Conservation (phyloP, 2,113 vertebrate genomes). For the Coryphaenoides rupestris region DNA sequence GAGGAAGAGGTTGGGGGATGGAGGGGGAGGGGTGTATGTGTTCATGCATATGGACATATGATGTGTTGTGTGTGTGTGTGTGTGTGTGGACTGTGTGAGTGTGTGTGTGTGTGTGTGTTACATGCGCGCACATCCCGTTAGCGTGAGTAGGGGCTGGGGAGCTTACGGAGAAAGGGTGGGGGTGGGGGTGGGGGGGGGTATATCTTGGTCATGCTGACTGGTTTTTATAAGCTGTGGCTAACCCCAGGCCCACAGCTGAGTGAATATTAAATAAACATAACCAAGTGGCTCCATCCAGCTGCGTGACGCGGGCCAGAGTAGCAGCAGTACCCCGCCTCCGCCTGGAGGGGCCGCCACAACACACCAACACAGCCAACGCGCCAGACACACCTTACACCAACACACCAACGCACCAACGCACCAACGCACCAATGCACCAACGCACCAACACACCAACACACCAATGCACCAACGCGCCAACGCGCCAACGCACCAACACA, state of each 20-base stretch:
- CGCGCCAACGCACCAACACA: too few relatives aligned
- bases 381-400: too few relatives aligned
- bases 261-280: conserved; percentile 79
- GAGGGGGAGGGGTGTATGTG: background rate
- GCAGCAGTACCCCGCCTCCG: conserved; percentile 36
- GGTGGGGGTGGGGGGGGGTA: conserved; percentile 38
- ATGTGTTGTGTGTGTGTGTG: background rate
- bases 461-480: too few relatives aligned
- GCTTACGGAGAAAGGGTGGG: background rate
- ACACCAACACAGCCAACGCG: too few relatives aligned
- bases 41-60: background rate
- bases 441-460: too few relatives aligned
- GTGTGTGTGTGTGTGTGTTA: background rate
- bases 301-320: conserved; percentile 34
- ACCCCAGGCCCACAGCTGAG: conserved; percentile 75
- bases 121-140: background rate
- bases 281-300: conserved; percentile 63
- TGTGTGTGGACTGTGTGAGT: background rate
- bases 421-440: too few relatives aligned
- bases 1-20: too few relatives aligned
- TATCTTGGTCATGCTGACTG: conserved; percentile 70
- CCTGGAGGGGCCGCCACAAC: conserved; percentile 7
- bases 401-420: too few relatives aligned
- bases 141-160: background rate
- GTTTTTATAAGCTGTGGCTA: conserved; percentile 76